These are phyloP conservation scores for Chironomus riparius DNA, from an alignment of 2,888 invertebrate genomes.

Conservation along the genomic window DNA sequence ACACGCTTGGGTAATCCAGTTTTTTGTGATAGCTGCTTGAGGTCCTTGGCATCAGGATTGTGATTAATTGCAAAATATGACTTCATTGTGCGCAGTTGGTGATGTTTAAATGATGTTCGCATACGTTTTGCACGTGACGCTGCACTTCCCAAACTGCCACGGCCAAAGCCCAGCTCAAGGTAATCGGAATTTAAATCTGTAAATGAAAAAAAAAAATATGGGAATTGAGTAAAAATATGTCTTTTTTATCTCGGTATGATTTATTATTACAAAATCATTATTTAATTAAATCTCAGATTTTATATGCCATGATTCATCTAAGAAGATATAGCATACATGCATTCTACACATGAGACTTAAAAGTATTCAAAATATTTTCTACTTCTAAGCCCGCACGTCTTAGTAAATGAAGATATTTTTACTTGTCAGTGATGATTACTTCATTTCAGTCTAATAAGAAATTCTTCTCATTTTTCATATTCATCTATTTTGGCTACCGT, in stretches of 20 bases:
- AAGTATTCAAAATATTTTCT: too few relatives aligned
- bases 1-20: conserved; percentile 92
- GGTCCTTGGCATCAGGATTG: conserved; percentile 94
- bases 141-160: conserved; percentile 35
- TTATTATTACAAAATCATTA: conserved; percentile 16
- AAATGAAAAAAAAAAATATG: conserved; percentile 29
- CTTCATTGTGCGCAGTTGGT: conserved; percentile 79
- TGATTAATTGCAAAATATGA: conserved; percentile 94
- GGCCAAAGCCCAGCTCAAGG: conserved; percentile 73
- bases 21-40: conserved; percentile 91
- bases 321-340: not conserved
- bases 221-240: not conserved
- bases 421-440: too few relatives aligned
- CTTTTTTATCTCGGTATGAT: conserved; percentile 7
- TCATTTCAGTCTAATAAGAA: too few relatives aligned
- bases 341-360: not conserved
- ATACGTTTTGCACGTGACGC: conserved; percentile 70
- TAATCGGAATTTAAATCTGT: conserved; percentile 82
- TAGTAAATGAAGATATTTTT: too few relatives aligned
- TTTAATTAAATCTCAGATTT: conserved; percentile 13
- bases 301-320: not conserved
- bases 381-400: too few relatives aligned
- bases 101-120: conserved; percentile 83
- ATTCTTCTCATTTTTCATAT: not conserved
- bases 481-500: conserved; percentile 19